A percentile compares a stretch with the other conserved stretches of the same genome.
Evolutionary conservation across 2,888 invertebrate genomes (phyloP).

Genomic region (Drosophila mercatorum): DNA sequence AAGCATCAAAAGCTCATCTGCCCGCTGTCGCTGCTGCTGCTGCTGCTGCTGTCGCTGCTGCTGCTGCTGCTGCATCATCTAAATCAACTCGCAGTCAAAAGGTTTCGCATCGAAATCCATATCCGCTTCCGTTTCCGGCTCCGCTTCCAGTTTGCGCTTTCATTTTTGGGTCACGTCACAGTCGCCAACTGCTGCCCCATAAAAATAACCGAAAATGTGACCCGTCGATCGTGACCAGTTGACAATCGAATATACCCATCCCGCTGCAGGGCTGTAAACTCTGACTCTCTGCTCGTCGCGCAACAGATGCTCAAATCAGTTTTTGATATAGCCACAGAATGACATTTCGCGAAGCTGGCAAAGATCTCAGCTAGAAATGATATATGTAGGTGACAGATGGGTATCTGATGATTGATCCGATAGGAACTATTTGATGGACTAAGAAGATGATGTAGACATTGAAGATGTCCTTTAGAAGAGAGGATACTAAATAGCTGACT

Average conservation of each 20-base stretch:
- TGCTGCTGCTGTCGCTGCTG: slow-evolving; percentile 25
- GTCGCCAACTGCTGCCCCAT: slow-evolving; percentile 2
- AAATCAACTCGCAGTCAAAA: slow-evolving; percentile 59
- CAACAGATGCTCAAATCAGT: slow-evolving; percentile 20
- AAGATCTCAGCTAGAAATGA: not conserved
- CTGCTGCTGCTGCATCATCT: slow-evolving; percentile 55
- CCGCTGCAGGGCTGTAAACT: not conserved
- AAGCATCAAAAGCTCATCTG: slow-evolving; percentile 22
- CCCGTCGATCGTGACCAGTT: slow-evolving; percentile 34
- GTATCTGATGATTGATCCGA: not conserved
- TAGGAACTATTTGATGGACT: not conserved
- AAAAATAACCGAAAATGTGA: slow-evolving; percentile 6
- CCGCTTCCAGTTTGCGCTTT: slow-evolving; percentile 3
- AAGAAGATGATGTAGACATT: not conserved
- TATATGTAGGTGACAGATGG: not conserved
- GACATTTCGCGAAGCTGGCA: not conserved
- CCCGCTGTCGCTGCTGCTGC: slow-evolving; percentile 18
- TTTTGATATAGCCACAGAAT: not conserved
- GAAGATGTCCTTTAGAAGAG: not conserved
- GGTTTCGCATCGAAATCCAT: slow-evolving; percentile 5
- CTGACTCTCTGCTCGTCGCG: slow-evolving; percentile 6
- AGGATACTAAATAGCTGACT: not conserved
- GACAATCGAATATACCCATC: slow-evolving; percentile 9
- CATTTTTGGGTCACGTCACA: slow-evolving; percentile 41
- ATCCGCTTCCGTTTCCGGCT: slow-evolving; percentile 16